A percentile compares a stretch with the other conserved stretches of the same genome.
These are phyloP conservation scores for Perithous albicinctus DNA, from an alignment of 2,888 invertebrate species.

Conservation along the genomic window DNA sequence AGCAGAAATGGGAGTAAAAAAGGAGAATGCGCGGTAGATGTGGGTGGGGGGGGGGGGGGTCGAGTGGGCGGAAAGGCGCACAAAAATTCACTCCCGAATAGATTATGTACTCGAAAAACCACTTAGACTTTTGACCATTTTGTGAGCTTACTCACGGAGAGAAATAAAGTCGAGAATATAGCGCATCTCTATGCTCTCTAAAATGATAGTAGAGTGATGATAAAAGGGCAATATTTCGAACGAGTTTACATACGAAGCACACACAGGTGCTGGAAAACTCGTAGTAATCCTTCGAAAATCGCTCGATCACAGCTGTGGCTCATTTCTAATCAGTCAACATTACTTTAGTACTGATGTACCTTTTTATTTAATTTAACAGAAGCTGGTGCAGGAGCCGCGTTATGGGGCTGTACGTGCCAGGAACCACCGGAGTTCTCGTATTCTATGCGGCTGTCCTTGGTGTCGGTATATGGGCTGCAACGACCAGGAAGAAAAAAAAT, in stretches of 20 bases:
- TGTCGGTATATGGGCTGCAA: constrained; percentile 88
- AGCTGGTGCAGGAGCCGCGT: constrained; percentile 48
- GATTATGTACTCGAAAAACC: constrained; percentile 57
- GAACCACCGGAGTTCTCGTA: constrained; percentile 88
- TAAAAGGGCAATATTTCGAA: too few species aligned
- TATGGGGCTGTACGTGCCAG: constrained; percentile 86
- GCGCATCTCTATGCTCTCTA: too few species aligned
- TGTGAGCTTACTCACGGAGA: background rate
- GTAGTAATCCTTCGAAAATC: too few species aligned
- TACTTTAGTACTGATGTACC: constrained; percentile 18
- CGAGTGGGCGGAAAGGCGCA: constrained; percentile 24
- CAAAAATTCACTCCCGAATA: constrained; percentile 46
- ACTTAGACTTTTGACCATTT: constrained; percentile 63
- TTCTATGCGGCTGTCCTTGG: constrained; percentile 89
- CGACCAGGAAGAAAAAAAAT: constrained; percentile 84
- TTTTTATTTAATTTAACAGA: constrained; percentile 33
- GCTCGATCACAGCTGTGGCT: too few species aligned
- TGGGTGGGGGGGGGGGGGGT: too few species aligned
- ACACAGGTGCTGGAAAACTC: too few species aligned
- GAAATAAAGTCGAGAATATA: too few species aligned
- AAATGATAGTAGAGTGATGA: too few species aligned
- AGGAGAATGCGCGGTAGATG: constrained; percentile 9
- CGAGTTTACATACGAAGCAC: too few species aligned
- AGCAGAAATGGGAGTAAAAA: background rate
- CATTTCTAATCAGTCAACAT: too few species aligned